These are phyloP conservation scores for Sinopyrophorus schimmeli DNA, from an alignment of 2,888 invertebrate species.

Conservation along the genomic window DNA sequence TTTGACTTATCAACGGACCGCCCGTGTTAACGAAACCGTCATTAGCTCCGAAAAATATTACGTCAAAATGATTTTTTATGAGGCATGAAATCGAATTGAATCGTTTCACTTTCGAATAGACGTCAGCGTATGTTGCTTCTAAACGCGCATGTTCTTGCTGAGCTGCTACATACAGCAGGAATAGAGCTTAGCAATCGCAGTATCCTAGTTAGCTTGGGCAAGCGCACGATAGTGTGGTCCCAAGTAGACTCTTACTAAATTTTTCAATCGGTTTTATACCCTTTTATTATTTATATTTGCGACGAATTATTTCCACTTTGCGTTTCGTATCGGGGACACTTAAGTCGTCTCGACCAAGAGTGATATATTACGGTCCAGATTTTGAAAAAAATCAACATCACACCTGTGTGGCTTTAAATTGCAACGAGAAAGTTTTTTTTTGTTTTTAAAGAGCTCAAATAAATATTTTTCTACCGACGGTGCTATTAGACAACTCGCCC, in stretches of 20 bases:
- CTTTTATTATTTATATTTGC: slow-evolving; percentile 3
- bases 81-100: slow-evolving; percentile 46
- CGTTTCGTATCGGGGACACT: neutral
- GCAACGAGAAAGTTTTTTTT: slow-evolving; percentile 12
- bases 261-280: slow-evolving; percentile 16
- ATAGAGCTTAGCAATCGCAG: slow-evolving; percentile 50
- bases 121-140: slow-evolving; percentile 43
- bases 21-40: slow-evolving; percentile 25
- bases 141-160: slow-evolving; percentile 49
- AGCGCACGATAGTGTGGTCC: slow-evolving; percentile 56
- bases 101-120: slow-evolving; percentile 58
- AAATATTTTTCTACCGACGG: no score
- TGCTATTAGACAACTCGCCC: no score
- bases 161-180: slow-evolving; percentile 51
- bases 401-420: slow-evolving; percentile 11
- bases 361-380: neutral
- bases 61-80: slow-evolving; percentile 51
- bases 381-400: slow-evolving; percentile 18
- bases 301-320: slow-evolving; percentile 1
- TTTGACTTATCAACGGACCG: no score
- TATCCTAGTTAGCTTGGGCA: slow-evolving; percentile 55
- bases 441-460: slow-evolving; percentile 1
- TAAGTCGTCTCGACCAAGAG: neutral
- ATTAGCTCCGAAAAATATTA: slow-evolving; percentile 41
- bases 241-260: slow-evolving; percentile 47